phyloP scores from a whole-genome alignment of 1,140 invertebrate genomes.

The Pachyrhynchus sulphureomaculatus region DNA sequence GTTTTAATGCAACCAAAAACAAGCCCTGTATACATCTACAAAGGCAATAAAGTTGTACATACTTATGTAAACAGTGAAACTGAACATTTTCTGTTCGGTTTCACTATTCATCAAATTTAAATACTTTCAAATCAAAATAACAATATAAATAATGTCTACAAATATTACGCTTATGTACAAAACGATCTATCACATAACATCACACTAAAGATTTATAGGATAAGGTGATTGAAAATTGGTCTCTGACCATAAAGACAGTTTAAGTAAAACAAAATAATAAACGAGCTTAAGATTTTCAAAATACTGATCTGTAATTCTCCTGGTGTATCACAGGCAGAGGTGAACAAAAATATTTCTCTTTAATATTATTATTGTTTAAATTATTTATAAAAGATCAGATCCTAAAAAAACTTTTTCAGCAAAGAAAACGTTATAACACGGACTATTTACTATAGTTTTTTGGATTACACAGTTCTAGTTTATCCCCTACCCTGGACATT shows the following conservation, averaged over 20 bases:
- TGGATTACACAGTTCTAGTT: slow-evolving; percentile 20
- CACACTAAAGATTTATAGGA: slow-evolving; percentile 16
- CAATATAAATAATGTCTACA: not conserved
- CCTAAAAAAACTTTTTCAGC: not conserved
- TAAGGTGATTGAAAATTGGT: not conserved
- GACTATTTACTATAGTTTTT: slow-evolving; percentile 5
- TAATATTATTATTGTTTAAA: not conserved
- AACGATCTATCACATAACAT: slow-evolving; percentile 28
- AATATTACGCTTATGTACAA: slow-evolving; percentile 5
- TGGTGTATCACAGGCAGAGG: slow-evolving; percentile 40
- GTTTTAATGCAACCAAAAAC: too few species aligned
- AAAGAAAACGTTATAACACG: not conserved
- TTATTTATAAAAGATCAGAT: not conserved
- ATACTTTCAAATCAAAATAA: too few species aligned
- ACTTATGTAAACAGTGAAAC: too few species aligned
- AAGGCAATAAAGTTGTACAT: too few species aligned
- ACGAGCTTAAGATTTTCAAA: slow-evolving; percentile 26
- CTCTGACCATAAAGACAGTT: slow-evolving; percentile 28
- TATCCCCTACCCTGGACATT: slow-evolving; percentile 44
- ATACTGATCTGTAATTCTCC: slow-evolving; percentile 40
- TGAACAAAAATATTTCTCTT: slow-evolving; percentile 3
- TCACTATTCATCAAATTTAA: too few species aligned
- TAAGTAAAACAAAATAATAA: not conserved
- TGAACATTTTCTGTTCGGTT: too few species aligned
- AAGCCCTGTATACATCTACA: too few species aligned